Evolutionary conservation across 2,888 invertebrate genomes (phyloP).

Genomic region (Neoascia interrupta): DNA sequence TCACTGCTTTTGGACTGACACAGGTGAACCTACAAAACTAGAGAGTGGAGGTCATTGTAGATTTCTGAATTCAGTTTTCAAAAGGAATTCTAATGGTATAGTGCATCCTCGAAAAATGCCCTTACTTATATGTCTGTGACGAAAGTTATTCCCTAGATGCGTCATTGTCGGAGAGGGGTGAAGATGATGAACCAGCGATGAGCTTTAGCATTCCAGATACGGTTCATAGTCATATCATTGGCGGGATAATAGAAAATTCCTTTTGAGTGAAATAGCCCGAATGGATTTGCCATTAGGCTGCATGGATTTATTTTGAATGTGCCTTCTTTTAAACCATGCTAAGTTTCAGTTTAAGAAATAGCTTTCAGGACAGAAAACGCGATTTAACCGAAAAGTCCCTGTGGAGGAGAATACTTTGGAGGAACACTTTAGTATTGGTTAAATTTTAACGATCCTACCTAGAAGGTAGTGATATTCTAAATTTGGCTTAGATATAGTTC

Average conservation of each 20-base stretch:
- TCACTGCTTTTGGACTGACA: conserved; percentile 2
- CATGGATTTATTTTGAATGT: no score
- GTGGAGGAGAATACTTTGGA: no score
- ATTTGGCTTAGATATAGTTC: no score
- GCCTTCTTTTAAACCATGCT: no score
- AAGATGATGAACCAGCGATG: conserved; percentile 20
- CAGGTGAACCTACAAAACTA: conserved; percentile 25
- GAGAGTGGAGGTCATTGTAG: conserved; percentile 25
- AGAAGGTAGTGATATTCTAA: no score
- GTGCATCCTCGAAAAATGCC: conserved; percentile 5
- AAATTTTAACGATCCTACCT: no score
- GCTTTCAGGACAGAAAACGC: no score
- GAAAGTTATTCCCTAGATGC: neutral
- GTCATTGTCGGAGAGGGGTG: neutral
- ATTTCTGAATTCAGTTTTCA: conserved; percentile 22
- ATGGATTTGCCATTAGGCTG: no score
- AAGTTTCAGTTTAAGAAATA: no score
- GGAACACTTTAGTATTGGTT: no score
- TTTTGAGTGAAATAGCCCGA: conserved; percentile 38
- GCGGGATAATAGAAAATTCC: conserved; percentile 49
- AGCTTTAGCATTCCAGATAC: conserved; percentile 25
- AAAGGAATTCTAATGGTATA: conserved; percentile 41
- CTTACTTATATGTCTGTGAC: conserved; percentile 1
- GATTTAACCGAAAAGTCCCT: no score
- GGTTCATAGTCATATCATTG: conserved; percentile 31